Conservation (phyloP, 2,113 vertebrate genomes). For the Ibidorhyncha struthersii region DNA sequence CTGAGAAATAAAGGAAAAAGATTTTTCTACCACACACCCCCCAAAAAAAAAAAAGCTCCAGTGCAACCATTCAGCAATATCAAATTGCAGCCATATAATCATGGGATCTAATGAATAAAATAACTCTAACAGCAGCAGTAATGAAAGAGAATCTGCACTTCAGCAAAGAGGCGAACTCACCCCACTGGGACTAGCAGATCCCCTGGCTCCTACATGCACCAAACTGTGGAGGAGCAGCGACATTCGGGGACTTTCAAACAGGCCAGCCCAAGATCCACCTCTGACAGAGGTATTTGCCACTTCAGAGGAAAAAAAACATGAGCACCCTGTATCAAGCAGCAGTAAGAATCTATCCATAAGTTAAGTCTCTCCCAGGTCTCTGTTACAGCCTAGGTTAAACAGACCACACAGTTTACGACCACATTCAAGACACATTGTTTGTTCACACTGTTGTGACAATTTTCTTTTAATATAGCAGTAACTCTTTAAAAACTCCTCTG, state of each 20-base stretch:
- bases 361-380: not conserved
- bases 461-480: not conserved
- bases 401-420: not conserved
- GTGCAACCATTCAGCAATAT: not conserved
- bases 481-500: not conserved
- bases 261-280: not conserved
- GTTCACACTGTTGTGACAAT: accelerated
- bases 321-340: not conserved
- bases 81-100: not conserved
- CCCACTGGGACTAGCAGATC: not conserved
- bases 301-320: not conserved
- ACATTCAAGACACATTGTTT: not conserved
- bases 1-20: not conserved
- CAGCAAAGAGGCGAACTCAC: accelerated
- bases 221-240: not conserved
- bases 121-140: not conserved
- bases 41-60: not conserved
- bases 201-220: not conserved
- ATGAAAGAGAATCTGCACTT: not conserved
- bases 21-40: not conserved
- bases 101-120: not conserved
- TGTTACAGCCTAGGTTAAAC: not conserved
- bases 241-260: accelerated
- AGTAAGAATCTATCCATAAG: not conserved
- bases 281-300: not conserved